Conservation (phyloP, 2,797 vertebrate genomes). For the Hypotaenidia philippensis region DNA sequence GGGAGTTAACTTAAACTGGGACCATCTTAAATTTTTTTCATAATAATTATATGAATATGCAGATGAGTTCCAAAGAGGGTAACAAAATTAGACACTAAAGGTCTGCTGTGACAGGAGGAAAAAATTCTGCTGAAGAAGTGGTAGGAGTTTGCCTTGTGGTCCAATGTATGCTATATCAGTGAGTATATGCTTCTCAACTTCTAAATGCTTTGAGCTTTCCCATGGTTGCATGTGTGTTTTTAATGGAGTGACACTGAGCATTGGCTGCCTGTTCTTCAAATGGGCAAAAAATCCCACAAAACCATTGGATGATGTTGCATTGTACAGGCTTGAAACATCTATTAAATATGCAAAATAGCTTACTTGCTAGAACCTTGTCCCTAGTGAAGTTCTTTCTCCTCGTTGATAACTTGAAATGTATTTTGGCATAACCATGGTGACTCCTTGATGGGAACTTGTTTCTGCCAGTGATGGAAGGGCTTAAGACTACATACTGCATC, state of each 20-base stretch:
- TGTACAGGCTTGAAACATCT: slow-evolving; percentile 46
- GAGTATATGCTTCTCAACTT: slow-evolving; percentile 28
- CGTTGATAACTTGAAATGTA: accelerated
- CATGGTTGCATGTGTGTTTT: not conserved
- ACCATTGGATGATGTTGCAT: not conserved
- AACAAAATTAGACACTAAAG: not conserved
- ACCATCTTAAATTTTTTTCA: not conserved
- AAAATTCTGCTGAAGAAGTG: not conserved
- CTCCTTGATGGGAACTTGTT: not conserved
- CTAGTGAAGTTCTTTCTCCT: not conserved
- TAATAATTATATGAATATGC: not conserved
- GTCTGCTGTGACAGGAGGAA: not conserved
- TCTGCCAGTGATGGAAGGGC: not conserved
- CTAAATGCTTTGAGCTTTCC: not conserved
- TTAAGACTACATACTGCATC: accelerated
- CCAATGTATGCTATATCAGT: not conserved
- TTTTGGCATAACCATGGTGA: not conserved
- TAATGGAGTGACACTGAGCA: not conserved
- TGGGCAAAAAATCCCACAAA: not conserved
- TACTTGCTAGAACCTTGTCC: slow-evolving; percentile 16
- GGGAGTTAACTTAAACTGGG: not conserved
- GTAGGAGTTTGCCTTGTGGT: slow-evolving; percentile 9
- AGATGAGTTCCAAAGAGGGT: not conserved
- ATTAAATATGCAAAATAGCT: slow-evolving; percentile 37
- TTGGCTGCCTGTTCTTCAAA: not conserved